phyloP scores from a whole-genome alignment of 1,140 invertebrate species.

The Anastatus disparis region DNA sequence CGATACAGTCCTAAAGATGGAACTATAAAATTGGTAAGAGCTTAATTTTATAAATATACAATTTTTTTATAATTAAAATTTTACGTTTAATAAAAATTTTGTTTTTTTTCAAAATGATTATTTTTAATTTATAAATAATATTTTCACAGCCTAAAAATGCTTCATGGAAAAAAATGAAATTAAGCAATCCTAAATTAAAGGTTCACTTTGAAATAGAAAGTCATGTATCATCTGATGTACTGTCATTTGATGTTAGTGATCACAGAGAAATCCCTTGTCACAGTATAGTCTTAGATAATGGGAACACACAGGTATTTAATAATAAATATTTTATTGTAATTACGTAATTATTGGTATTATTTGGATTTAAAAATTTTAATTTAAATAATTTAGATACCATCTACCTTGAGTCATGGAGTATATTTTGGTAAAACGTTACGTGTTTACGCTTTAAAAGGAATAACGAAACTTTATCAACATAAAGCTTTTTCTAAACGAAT shows the following conservation, averaged over 20 bases:
- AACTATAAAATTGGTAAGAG: conserved; percentile 62
- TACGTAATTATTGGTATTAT: too few relatives aligned
- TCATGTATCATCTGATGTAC: conserved; percentile 63
- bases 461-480: conserved; percentile 68
- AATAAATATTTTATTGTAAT: conserved; percentile 17
- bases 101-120: too few relatives aligned
- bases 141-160: conserved; percentile 59
- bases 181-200: conserved; percentile 68
- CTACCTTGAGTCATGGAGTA: conserved; percentile 52
- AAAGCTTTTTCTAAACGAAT: conserved; percentile 70
- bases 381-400: conserved; percentile 48
- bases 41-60: background rate
- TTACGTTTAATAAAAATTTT: background rate
- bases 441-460: conserved; percentile 69
- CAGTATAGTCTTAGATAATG: conserved; percentile 75
- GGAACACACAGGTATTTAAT: conserved; percentile 69
- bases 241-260: conserved; percentile 63
- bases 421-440: conserved; percentile 59
- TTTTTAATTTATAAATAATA: conserved; percentile 3
- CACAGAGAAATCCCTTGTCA: conserved; percentile 74
- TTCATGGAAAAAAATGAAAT: conserved; percentile 68
- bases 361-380: too few relatives aligned
- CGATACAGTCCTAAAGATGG: conserved; percentile 72
- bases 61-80: background rate
- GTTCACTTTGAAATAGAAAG: conserved; percentile 73